A percentile compares a stretch with the other conserved stretches of the same genome.
Conservation (phyloP, 2,113 vertebrate genomes). For the Lynx canadensis region DNA sequence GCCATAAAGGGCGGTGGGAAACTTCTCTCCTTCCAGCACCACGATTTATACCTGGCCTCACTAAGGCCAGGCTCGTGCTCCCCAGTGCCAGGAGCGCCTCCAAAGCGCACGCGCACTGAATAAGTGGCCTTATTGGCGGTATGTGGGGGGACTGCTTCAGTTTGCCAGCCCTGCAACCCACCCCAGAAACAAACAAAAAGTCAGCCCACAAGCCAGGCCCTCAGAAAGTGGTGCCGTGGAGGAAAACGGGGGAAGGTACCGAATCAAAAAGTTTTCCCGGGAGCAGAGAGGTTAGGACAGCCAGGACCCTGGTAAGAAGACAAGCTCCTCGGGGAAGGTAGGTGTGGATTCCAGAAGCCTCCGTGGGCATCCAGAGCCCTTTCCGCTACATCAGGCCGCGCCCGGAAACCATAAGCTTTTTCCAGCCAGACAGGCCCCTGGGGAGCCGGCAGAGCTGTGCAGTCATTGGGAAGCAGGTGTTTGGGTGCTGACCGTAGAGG, state of each 20-base stretch:
- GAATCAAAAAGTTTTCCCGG: neutral
- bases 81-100: too few relatives aligned
- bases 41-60: neutral
- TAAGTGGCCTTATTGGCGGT: neutral
- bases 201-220: neutral
- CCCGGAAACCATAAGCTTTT: neutral
- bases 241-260: rapidly evolving
- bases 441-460: neutral
- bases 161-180: neutral
- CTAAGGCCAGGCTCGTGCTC: rapidly evolving
- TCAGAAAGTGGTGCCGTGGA: rapidly evolving
- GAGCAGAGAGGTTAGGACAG: rapidly evolving
- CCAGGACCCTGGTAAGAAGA: rapidly evolving
- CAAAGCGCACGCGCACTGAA: rapidly evolving
- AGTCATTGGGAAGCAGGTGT: rapidly evolving
- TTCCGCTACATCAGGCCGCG: rapidly evolving
- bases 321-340: neutral
- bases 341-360: neutral
- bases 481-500: neutral
- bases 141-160: neutral
- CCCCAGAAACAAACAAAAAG: neutral
- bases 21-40: too few relatives aligned
- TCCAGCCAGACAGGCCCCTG: rapidly evolving
- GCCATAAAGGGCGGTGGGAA: neutral
- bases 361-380: neutral